Evolutionary conservation across 2,797 vertebrate genomes (phyloP), one percentile per base, ranked within the genome.

Genomic region (Silurus aristotelis): DNA sequence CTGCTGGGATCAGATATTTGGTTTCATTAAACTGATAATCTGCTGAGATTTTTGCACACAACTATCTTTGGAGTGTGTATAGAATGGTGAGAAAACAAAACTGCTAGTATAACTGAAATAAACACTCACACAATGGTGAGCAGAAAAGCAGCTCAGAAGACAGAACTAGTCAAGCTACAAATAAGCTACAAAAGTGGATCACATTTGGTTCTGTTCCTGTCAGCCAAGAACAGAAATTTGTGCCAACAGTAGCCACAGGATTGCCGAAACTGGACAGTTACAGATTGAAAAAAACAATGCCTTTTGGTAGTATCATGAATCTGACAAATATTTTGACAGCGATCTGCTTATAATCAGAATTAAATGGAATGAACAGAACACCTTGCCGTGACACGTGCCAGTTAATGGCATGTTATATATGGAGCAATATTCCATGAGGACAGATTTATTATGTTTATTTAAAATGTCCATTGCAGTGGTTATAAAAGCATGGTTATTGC

Each of bases 401-500:
- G 19, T n/a, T 55, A 66, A 48, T 68, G 8, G n/a, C 80, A 67
- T 14, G 13, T 25, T 56, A 20, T 6, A 31, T 56, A 31, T 56
- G 14, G 20, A 76, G n/a, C 15, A 56, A 61, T 43, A 83, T 63
- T 73, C 5, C 48, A 38, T 15, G 25, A 82, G 48, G n/a, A 67
- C 9, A 52, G 22, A 58, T 58, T 82, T 82, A 31, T 31, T 8
- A 27, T 70, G 48, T 43, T 58, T 56, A 14, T 7, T 46, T 14
- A 2, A 64, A 48, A 25, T 20, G 55, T 75, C 48, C 48, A 55
- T 55, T 73, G n/a, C 46, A 55, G 9, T 60, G 17, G 25, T 38
- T 77, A 60, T 38, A 58, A 58, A 31, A 31, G 55, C 55, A 73
- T 80, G 52, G 64, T 75, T 66, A 58, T 56, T 63, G 84, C 15